Evolutionary conservation across 2,888 invertebrate species (phyloP).

Genomic region (Zygothrica quintamaculata): DNA sequence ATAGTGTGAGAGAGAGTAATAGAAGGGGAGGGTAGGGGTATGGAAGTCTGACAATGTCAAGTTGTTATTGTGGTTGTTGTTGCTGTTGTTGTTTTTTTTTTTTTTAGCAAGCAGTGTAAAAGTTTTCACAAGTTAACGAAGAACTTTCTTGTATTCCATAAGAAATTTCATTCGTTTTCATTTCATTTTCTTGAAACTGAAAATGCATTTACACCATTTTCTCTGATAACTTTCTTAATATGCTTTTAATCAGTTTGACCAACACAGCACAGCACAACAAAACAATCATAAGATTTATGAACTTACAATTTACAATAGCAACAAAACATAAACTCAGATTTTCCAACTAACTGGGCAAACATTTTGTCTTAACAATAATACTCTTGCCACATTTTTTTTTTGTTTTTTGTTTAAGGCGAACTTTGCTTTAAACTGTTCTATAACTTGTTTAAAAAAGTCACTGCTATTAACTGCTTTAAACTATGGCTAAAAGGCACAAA

Average conservation of each 20-base stretch:
- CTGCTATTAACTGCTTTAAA: too few species aligned
- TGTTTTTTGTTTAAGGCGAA: too few species aligned
- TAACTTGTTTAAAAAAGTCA: too few species aligned
- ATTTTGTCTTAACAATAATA: too few species aligned
- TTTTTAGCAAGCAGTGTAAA: slow-evolving; percentile 1
- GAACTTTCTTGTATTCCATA: slow-evolving; percentile 31
- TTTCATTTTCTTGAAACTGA: slow-evolving; percentile 41
- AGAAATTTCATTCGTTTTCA: slow-evolving; percentile 38
- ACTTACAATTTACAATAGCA: slow-evolving; percentile 1
- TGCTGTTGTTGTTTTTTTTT: too few species aligned
- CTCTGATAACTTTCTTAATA: slow-evolving; percentile 70
- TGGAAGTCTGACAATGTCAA: slow-evolving; percentile 51
- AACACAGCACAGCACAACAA: slow-evolving; percentile 35
- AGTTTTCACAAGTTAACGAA: slow-evolving; percentile 34
- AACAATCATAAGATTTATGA: slow-evolving; percentile 42
- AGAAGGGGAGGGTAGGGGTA: slow-evolving; percentile 11
- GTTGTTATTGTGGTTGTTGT: too few species aligned
- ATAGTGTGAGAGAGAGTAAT: not conserved
- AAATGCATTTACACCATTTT: slow-evolving; percentile 61
- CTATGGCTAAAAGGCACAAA: too few species aligned
- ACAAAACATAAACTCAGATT: not conserved
- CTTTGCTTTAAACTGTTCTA: too few species aligned
- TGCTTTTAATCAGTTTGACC: slow-evolving; percentile 71
- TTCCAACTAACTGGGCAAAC: not conserved
- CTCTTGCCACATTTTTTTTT: too few species aligned